phyloP scores from a whole-genome alignment of 2,113 vertebrate species.

The Phoxinus phoxinus region DNA sequence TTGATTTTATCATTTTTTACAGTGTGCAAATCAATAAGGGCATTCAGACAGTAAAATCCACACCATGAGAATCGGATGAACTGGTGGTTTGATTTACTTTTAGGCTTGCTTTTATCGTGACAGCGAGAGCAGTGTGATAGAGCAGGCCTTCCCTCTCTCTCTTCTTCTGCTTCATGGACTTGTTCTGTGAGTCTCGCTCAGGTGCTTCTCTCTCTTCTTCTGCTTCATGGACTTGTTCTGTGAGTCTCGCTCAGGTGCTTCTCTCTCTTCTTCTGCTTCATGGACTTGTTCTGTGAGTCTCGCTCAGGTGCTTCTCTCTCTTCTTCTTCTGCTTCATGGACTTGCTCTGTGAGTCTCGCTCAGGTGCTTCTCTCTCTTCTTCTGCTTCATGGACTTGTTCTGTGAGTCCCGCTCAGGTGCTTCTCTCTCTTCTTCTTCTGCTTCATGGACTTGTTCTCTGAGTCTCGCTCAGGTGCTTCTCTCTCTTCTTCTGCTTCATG shows the following conservation, averaged over 20 bases:
- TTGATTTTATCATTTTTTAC: no score
- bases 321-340: slow-evolving; percentile 81
- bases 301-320: slow-evolving; percentile 79
- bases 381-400: slow-evolving; percentile 78
- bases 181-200: slow-evolving; percentile 75
- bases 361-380: slow-evolving; percentile 80
- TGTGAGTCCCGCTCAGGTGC: no score
- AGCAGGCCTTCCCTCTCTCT: slow-evolving; percentile 74
- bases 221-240: slow-evolving; percentile 78
- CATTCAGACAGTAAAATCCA: not conserved
- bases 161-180: slow-evolving; percentile 80
- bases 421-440: slow-evolving; percentile 81
- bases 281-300: slow-evolving; percentile 70
- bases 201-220: slow-evolving; percentile 80
- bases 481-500: slow-evolving; percentile 80
- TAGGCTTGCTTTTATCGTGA: not conserved
- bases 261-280: slow-evolving; percentile 81
- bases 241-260: no score
- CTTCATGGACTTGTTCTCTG: slow-evolving; percentile 75
- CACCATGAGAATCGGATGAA: not conserved
- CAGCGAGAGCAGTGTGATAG: not conserved
- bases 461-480: no score
- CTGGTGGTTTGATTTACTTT: not conserved
- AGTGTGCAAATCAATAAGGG: slow-evolving; percentile 12
- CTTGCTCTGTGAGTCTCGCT: slow-evolving; percentile 68